phyloP scores from a whole-genome alignment of 2,888 invertebrate genomes.

The Molorchus minor region DNA sequence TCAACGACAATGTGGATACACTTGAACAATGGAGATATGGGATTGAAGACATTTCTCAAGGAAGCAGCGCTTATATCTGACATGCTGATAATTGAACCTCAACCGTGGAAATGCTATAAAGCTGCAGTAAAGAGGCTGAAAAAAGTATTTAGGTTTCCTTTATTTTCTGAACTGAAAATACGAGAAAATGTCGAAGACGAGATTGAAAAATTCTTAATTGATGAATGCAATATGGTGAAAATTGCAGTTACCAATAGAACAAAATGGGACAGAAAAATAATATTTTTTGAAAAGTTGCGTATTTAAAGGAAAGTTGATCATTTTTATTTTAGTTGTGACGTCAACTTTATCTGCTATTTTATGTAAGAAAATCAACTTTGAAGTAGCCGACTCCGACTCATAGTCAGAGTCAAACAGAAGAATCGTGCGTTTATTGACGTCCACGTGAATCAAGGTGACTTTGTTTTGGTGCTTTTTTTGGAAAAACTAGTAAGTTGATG shows the following conservation, averaged over 20 bases:
- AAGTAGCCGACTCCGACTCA: too few species aligned
- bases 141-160: constrained; percentile 69
- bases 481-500: too few species aligned
- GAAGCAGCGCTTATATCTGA: constrained; percentile 66
- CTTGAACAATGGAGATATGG: constrained; percentile 81
- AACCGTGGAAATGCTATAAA: constrained; percentile 86
- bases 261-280: constrained; percentile 76
- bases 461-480: too few species aligned
- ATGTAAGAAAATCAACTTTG: too few species aligned
- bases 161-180: constrained; percentile 69
- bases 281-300: constrained; percentile 66
- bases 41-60: constrained; percentile 71
- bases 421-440: too few species aligned
- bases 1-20: constrained; percentile 94
- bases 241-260: constrained; percentile 69
- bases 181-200: constrained; percentile 69
- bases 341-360: too few species aligned
- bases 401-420: too few species aligned
- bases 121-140: constrained; percentile 78
- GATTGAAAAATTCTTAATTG: constrained; percentile 68
- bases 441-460: too few species aligned
- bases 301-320: neutral
- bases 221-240: constrained; percentile 64
- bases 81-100: constrained; percentile 79
- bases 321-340: too few species aligned